Evolutionary conservation across 2,797 vertebrate species (phyloP).

Genomic region (Trematomus bernacchii): DNA sequence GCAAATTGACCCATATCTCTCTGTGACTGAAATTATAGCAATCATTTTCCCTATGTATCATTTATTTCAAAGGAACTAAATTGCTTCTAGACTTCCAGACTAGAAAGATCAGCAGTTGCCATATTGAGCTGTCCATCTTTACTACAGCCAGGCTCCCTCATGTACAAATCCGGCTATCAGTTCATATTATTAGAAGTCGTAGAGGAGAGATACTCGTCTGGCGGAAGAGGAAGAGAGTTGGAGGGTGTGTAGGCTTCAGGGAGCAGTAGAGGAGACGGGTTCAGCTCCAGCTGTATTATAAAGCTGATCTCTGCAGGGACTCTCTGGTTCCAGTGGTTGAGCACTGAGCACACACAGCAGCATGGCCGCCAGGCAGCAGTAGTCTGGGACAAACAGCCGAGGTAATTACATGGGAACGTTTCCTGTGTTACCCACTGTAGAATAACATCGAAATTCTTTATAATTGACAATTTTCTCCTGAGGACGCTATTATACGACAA

Average conservation of each 20-base stretch:
- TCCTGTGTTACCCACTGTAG: constrained; percentile 15
- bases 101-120: constrained; percentile 3
- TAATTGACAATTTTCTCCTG: constrained; percentile 30
- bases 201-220: constrained; percentile 4
- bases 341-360: constrained; percentile 51
- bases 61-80: constrained; percentile 13
- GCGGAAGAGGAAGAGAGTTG: too few species aligned
- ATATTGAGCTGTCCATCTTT: constrained; percentile 37
- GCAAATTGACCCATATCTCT: neutral
- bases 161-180: constrained; percentile 7
- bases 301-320: constrained; percentile 58
- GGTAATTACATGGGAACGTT: constrained; percentile 43
- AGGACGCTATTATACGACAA: neutral
- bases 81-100: constrained; percentile 11
- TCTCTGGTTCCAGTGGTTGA: constrained; percentile 60
- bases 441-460: neutral
- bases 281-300: constrained; percentile 38
- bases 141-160: constrained; percentile 22
- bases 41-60: neutral
- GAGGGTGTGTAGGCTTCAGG: neutral
- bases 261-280: constrained; percentile 1
- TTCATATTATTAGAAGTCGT: constrained; percentile 18
- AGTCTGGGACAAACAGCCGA: constrained; percentile 21
- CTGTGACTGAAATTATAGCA: neutral
- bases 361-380: constrained; percentile 40